Percentiles rank a stretch among this genome's conserved stretches.
Evolutionary conservation across 2,888 invertebrate species (phyloP).

Genomic region (Phalera bucephala): DNA sequence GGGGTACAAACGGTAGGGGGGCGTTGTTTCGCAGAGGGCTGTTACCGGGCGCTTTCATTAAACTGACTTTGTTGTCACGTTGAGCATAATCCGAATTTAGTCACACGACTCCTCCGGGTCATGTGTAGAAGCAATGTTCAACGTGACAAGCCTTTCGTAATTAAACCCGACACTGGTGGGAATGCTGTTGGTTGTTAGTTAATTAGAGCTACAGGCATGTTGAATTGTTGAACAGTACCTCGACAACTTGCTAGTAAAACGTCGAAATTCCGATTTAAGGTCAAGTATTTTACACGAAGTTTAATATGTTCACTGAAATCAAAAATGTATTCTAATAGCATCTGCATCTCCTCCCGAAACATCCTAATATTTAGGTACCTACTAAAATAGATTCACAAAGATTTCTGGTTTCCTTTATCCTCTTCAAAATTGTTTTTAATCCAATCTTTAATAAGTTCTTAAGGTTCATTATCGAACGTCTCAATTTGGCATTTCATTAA

Average conservation of each 20-base stretch:
- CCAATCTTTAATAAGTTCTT: too few relatives aligned
- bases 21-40: slow-evolving; percentile 61
- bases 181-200: background rate
- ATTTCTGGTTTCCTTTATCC: too few relatives aligned
- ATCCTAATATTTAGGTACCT: too few relatives aligned
- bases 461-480: background rate
- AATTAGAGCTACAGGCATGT: background rate
- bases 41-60: slow-evolving; percentile 63
- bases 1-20: slow-evolving; percentile 56
- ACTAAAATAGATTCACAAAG: too few relatives aligned
- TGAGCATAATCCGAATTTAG: slow-evolving; percentile 16
- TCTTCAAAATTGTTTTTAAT: too few relatives aligned
- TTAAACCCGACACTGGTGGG: slow-evolving; percentile 4
- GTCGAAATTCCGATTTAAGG: too few relatives aligned
- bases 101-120: slow-evolving; percentile 23
- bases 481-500: background rate
- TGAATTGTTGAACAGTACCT: background rate
- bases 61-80: slow-evolving; percentile 51
- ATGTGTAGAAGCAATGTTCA: slow-evolving; percentile 14
- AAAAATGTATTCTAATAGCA: too few relatives aligned
- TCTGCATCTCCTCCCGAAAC: too few relatives aligned
- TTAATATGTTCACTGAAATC: too few relatives aligned
- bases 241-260: background rate
- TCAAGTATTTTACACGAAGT: too few relatives aligned
- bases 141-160: slow-evolving; percentile 12